Evolutionary conservation across 2,888 invertebrate species (phyloP).

Genomic region (Latrodectus elegans): DNA sequence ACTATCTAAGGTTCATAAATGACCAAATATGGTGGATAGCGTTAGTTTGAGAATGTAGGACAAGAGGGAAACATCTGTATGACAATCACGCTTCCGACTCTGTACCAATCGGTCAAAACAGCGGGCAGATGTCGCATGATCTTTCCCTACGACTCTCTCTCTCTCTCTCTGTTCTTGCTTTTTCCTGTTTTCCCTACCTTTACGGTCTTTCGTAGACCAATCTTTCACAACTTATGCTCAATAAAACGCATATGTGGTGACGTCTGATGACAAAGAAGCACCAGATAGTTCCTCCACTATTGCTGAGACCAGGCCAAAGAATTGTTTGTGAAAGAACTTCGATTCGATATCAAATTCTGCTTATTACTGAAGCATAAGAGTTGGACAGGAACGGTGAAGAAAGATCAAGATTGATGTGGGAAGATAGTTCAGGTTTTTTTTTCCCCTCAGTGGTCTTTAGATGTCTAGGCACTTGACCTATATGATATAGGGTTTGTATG

Average conservation of each 20-base stretch:
- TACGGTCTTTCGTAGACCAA: conserved; percentile 16
- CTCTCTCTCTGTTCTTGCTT: background rate
- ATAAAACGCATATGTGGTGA: conserved; percentile 53
- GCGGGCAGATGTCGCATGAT: conserved; percentile 61
- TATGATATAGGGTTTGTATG: background rate
- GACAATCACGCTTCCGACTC: conserved; percentile 30
- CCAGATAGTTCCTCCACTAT: background rate
- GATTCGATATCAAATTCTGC: conserved; percentile 13
- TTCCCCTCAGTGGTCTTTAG: no score
- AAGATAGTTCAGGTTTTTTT: no score
- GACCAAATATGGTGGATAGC: background rate
- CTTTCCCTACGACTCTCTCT: conserved; percentile 34
- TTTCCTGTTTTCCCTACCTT: background rate
- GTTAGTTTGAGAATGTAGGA: background rate
- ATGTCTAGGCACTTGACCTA: no score
- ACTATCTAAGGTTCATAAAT: background rate
- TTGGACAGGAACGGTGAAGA: background rate
- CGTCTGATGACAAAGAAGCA: conserved; percentile 34
- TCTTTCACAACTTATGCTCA: conserved; percentile 60
- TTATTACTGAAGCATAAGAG: background rate
- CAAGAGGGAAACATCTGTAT: background rate
- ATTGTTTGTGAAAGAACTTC: background rate
- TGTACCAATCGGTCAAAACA: conserved; percentile 57
- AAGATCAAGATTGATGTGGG: no score
- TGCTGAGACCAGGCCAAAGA: background rate